Evolutionary conservation across 1,140 invertebrate genomes (phyloP).

Genomic region (Papilio dardanus): DNA sequence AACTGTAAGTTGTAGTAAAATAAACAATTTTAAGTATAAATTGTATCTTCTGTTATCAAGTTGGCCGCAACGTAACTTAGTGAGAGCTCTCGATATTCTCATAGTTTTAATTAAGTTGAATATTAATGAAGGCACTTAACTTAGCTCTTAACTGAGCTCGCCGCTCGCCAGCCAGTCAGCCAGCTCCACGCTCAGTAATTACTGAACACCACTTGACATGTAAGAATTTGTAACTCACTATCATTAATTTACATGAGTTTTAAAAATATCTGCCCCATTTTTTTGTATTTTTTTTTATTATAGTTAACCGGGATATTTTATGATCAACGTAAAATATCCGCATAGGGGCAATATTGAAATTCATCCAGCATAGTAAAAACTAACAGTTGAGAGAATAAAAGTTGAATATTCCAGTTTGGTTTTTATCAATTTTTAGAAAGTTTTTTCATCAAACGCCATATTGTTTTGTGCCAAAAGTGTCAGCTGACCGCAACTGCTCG

Average conservation of each 20-base stretch:
- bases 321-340: background rate
- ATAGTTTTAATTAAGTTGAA: constrained; percentile 13
- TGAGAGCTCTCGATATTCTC: background rate
- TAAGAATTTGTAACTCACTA: too few species aligned
- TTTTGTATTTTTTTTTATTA: background rate
- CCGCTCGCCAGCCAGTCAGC: background rate
- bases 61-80: background rate
- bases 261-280: too few species aligned
- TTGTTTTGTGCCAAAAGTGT: background rate
- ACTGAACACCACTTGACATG: background rate
- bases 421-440: constrained; percentile 14
- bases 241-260: too few species aligned
- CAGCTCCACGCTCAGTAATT: background rate
- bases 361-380: background rate
- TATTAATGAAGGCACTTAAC: constrained; percentile 3
- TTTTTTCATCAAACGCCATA: background rate
- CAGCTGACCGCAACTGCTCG: background rate
- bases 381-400: background rate
- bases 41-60: background rate
- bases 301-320: background rate
- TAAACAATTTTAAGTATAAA: too few species aligned
- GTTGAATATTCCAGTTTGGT: background rate
- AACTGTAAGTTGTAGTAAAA: too few species aligned
- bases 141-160: background rate
- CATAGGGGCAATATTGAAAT: background rate